Conservation (phyloP, 2,797 vertebrate species). For the Fratercula arctica region DNA sequence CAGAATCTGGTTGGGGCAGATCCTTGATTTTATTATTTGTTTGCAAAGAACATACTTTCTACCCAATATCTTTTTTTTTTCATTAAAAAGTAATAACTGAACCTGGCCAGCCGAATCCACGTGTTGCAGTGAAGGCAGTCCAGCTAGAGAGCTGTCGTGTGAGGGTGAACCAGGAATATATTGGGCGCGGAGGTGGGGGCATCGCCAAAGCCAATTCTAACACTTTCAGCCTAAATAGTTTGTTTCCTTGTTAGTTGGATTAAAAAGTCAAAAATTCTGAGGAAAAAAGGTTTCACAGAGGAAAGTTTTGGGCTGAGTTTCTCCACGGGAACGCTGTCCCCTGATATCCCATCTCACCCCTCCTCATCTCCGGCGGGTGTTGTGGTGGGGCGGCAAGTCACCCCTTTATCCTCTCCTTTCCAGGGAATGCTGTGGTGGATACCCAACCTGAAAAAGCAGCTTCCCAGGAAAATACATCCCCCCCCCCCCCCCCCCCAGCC, state of each 20-base stretch:
- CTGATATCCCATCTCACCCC: neutral
- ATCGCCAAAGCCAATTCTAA: neutral
- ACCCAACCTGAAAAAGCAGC: neutral
- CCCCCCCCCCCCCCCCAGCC: neutral
- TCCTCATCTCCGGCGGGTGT: fast-evolving
- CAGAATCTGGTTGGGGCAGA: neutral
- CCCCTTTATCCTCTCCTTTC: no score
- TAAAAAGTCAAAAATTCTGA: neutral
- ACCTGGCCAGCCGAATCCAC: neutral
- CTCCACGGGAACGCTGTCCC: neutral
- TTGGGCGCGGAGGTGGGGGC: neutral
- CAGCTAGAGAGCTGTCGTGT: neutral
- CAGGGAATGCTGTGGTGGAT: neutral
- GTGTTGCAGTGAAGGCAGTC: neutral
- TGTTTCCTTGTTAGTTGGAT: neutral
- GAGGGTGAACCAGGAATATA: neutral
- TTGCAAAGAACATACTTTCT: neutral
- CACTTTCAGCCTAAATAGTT: neutral
- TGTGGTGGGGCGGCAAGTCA: neutral
- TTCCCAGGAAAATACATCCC: neutral
- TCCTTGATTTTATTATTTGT: neutral
- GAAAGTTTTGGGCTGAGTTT: neutral
- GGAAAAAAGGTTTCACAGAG: neutral
- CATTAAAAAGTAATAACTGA: neutral
- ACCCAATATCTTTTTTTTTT: neutral